Conservation (phyloP, 2,888 invertebrate species). For the Rhopalosiphum nymphaeae region DNA sequence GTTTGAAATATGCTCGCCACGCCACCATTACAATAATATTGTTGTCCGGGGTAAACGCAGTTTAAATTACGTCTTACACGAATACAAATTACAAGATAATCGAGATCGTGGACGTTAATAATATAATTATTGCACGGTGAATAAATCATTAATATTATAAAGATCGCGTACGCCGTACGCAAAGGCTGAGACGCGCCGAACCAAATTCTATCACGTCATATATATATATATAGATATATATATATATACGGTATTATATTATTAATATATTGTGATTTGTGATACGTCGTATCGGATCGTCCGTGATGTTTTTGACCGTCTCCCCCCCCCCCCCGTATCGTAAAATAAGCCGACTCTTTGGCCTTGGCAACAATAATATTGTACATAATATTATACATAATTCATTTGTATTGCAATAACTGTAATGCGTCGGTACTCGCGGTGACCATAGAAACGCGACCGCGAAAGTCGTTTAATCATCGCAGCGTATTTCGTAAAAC, state of each 20-base stretch:
- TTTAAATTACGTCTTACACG: not conserved
- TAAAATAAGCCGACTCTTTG: not conserved
- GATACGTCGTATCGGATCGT: not conserved
- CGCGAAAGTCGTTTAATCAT: constrained; percentile 20
- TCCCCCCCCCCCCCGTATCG: not conserved
- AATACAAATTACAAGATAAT: not conserved
- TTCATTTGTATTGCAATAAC: constrained; percentile 18
- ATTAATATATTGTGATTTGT: not conserved
- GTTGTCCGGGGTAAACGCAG: not conserved
- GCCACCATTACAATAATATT: not conserved
- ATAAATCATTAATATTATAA: not conserved
- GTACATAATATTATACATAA: not conserved
- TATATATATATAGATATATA: too few relatives aligned
- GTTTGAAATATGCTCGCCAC: too few relatives aligned
- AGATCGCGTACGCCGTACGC: not conserved
- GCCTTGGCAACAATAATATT: not conserved
- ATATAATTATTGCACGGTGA: not conserved
- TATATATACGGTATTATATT: too few relatives aligned
- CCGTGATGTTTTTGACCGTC: not conserved
- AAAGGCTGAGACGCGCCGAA: not conserved
- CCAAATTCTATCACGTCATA: not conserved
- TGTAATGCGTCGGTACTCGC: constrained; percentile 1
- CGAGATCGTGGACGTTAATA: not conserved
- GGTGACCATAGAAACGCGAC: constrained; percentile 12
- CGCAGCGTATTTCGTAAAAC: not conserved